Base-by-base conservation (phyloP, 2,888 invertebrate species). In the Eulithis prunata region DNA sequence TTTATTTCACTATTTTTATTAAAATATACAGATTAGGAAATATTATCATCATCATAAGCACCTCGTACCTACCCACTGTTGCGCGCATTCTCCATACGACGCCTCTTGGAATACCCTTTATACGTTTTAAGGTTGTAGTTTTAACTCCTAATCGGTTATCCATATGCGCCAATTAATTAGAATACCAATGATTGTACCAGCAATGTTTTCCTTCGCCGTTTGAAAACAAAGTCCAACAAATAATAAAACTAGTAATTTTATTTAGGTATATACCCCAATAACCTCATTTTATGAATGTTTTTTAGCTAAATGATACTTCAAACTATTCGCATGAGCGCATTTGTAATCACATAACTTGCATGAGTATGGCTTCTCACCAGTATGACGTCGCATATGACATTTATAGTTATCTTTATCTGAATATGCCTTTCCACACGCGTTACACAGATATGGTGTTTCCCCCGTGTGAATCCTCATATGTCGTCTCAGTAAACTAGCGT, bases 241-340 rank as follows among this genome's bases (percentile, higher is more conserved):
- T n/a, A n/a, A n/a, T 41, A 2, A 8, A 8, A 41, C 6, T 4
- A 41, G 41, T 41, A 8, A 47, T 47, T 47, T 14, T 13, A 14
- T 47, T 14, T 14, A 7, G 14, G 32, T 32, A 32, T 2, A 4
- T 32, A 32, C 32, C 47, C 4, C 10, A 49, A 49, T 21, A 49
- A 11, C 49, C 11, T 49, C 7, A 49, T 11, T 49, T 49, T 21
- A 14, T 1, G 49, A 21, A 57, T 57, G 57, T 47, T 49, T 57
- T 49, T 38, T 57, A 14, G 57, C 36, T 49, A 57, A 41, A 58
- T 58, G 58, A 38, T 51, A 58, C 12, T 21, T 58, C 51, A 58
- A 43, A 28, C 51, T 51, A 14, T 13, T 38, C 1, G 46, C 47
- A 38, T 57, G 14, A 36, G 57, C 47, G 11, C 57, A 47, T 12